Percentiles rank a stretch among this genome's conserved stretches.
Conservation (phyloP, 2,888 invertebrate genomes). For the Amphipoea lucens region DNA sequence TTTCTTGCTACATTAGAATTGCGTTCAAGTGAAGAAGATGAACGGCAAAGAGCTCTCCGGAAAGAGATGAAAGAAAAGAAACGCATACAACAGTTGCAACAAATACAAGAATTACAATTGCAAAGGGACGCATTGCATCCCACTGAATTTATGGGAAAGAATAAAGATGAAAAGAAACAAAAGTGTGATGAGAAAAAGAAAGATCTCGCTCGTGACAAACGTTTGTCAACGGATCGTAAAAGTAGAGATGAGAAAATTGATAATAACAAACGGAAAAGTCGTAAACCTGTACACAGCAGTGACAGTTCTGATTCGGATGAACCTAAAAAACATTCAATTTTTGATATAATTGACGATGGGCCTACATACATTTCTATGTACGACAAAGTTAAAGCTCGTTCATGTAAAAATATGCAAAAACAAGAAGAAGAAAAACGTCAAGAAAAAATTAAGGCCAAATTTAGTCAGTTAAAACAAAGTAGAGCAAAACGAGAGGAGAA, state of each 20-base stretch:
- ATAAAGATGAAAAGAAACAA: slow-evolving; percentile 84
- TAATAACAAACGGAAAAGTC: slow-evolving; percentile 83
- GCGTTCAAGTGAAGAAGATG: slow-evolving; percentile 91
- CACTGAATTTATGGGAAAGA: slow-evolving; percentile 81
- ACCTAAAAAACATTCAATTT: slow-evolving; percentile 97
- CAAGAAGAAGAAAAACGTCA: slow-evolving; percentile 96
- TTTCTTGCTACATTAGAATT: slow-evolving; percentile 91
- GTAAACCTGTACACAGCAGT: slow-evolving; percentile 89
- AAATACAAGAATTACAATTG: slow-evolving; percentile 88
- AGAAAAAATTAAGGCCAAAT: slow-evolving; percentile 96
- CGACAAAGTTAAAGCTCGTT: slow-evolving; percentile 98
- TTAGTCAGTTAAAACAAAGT: slow-evolving; percentile 96
- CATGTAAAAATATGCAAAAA: slow-evolving; percentile 98
- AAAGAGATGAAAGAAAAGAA: slow-evolving; percentile 91
- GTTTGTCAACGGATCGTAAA: slow-evolving; percentile 88
- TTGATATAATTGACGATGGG: slow-evolving; percentile 96
- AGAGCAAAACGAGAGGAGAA: slow-evolving; percentile 96
- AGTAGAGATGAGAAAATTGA: slow-evolving; percentile 88
- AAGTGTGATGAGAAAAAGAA: slow-evolving; percentile 87
- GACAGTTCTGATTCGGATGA: slow-evolving; percentile 94
- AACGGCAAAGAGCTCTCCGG: slow-evolving; percentile 89
- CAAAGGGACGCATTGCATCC: slow-evolving; percentile 86
- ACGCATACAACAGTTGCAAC: slow-evolving; percentile 87
- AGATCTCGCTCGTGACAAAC: slow-evolving; percentile 86
- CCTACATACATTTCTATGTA: slow-evolving; percentile 99